Evolutionary conservation across 1,140 invertebrate species (phyloP).

Genomic region (Phthorimaea operculella): DNA sequence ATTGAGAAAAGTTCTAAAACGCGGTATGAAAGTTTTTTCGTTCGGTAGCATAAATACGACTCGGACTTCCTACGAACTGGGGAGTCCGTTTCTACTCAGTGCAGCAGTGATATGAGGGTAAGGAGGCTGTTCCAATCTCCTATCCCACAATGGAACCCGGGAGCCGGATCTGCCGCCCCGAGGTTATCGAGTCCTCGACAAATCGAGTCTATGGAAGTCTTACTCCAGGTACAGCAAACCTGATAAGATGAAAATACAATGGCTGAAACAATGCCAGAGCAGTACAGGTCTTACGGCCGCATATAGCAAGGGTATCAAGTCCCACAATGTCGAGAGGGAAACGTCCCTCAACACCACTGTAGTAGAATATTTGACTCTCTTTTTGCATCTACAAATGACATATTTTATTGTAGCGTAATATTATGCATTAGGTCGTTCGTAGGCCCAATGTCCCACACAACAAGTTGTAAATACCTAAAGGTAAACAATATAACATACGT

Average conservation of each 20-base stretch:
- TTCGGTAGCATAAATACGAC: constrained; percentile 17
- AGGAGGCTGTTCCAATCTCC: constrained; percentile 12
- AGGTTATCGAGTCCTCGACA: not conserved
- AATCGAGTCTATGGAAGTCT: too few species aligned
- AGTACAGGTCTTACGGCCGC: not conserved
- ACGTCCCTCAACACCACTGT: constrained; percentile 22
- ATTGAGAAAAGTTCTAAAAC: constrained; percentile 19
- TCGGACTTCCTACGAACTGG: not conserved
- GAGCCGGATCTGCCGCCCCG: not conserved
- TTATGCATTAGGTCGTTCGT: too few species aligned
- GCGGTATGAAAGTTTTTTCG: constrained; percentile 28
- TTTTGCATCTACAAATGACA: constrained; percentile 10
- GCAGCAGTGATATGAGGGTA: constrained; percentile 14
- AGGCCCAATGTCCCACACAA: too few species aligned
- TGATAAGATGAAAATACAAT: not conserved
- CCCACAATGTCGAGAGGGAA: not conserved
- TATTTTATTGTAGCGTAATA: too few species aligned
- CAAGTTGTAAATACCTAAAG: too few species aligned
- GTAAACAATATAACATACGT: too few species aligned
- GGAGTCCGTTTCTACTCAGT: constrained; percentile 35
- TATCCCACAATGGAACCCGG: constrained; percentile 1
- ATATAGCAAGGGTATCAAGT: not conserved
- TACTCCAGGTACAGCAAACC: too few species aligned
- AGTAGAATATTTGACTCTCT: constrained; percentile 33
- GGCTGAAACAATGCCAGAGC: constrained; percentile 8